These are phyloP conservation scores for Galaxias olidus DNA, from an alignment of 2,797 vertebrate species.

Conservation along the genomic window DNA sequence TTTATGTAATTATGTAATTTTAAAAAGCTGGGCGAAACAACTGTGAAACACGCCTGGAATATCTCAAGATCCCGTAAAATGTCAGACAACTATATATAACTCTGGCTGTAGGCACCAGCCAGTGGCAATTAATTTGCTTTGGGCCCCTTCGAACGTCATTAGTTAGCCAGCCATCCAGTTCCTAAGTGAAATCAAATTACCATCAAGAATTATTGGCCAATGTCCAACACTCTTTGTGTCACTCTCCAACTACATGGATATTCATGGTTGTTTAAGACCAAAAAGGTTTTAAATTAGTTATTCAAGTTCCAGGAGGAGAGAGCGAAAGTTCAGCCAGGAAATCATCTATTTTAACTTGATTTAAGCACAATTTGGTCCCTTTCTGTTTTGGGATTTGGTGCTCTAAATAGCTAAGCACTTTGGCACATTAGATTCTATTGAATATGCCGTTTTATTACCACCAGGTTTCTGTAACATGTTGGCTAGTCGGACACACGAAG, in stretches of 20 bases:
- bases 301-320: constrained; percentile 33
- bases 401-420: no score
- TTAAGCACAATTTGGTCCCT: no score
- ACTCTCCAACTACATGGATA: constrained; percentile 55
- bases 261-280: constrained; percentile 53
- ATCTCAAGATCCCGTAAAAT: constrained; percentile 31
- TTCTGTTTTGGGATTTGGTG: no score
- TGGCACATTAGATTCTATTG: constrained; percentile 4
- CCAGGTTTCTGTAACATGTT: constrained; percentile 6
- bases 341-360: background rate
- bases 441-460: constrained; percentile 32
- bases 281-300: constrained; percentile 53
- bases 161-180: constrained; percentile 47
- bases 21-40: no score
- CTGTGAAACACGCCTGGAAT: constrained; percentile 30
- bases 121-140: constrained; percentile 28
- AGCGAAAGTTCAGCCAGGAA: constrained; percentile 32
- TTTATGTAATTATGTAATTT: no score
- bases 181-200: constrained; percentile 63
- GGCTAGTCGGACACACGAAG: constrained; percentile 10
- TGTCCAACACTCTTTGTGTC: constrained; percentile 47
- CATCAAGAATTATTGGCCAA: constrained; percentile 69
- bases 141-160: constrained; percentile 35
- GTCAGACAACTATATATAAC: constrained; percentile 29
- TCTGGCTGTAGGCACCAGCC: constrained; percentile 48